Conservation (phyloP, 1,140 invertebrate genomes). For the Papilio glaucus region DNA sequence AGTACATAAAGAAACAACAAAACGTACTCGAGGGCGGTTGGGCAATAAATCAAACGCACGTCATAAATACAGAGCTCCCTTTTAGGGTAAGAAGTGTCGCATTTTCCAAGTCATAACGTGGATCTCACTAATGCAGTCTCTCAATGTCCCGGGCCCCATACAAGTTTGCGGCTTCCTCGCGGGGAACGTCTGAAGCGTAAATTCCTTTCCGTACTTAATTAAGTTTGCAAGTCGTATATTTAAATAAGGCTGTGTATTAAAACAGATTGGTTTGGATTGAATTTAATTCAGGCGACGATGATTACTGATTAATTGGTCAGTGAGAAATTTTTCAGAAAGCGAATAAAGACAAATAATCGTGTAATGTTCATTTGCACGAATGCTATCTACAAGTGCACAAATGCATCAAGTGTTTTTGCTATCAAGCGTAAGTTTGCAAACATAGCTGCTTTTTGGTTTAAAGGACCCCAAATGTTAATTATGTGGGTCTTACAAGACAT, state of each 20-base stretch:
- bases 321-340: neutral
- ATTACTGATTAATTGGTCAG: neutral
- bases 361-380: no score
- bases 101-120: slow-evolving; percentile 77
- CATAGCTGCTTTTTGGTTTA: no score
- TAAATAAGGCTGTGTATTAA: slow-evolving; percentile 47
- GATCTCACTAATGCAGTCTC: slow-evolving; percentile 65
- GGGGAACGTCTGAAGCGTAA: slow-evolving; percentile 46
- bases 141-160: slow-evolving; percentile 46
- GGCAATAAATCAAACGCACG: slow-evolving; percentile 73
- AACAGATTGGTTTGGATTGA: slow-evolving; percentile 29
- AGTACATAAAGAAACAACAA: slow-evolving; percentile 72
- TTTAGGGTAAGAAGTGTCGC: slow-evolving; percentile 75
- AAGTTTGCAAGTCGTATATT: slow-evolving; percentile 64
- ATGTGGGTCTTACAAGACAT: no score
- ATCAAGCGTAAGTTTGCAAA: no score
- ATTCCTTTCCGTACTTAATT: slow-evolving; percentile 62
- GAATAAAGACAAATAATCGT: neutral
- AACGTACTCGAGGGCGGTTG: slow-evolving; percentile 64
- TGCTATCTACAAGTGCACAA: no score
- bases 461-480: no score
- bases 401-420: no score
- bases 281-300: slow-evolving; percentile 11
- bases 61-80: slow-evolving; percentile 73
- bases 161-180: slow-evolving; percentile 41